Evolutionary conservation across 2,888 invertebrate species (phyloP).

Genomic region (Ornithoptera priamus): DNA sequence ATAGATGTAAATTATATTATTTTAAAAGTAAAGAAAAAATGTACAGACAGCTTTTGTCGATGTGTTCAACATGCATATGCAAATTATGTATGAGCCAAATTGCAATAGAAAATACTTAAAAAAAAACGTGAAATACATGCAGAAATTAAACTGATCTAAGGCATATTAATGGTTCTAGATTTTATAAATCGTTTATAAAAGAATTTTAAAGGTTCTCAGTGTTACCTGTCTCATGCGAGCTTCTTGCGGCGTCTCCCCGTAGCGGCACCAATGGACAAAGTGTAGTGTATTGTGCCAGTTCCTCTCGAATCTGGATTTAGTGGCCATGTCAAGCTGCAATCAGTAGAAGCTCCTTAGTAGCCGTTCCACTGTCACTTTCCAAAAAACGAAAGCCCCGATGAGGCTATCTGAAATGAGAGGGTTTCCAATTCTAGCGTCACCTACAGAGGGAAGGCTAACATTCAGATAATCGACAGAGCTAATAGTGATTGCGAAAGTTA

Average conservation of each 20-base stretch:
- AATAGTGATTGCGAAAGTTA: slow-evolving; percentile 5
- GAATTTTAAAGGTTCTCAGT: not conserved
- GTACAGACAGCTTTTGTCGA: slow-evolving; percentile 49
- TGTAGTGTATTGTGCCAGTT: slow-evolving; percentile 85
- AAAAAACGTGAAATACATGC: slow-evolving; percentile 32
- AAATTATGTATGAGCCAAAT: slow-evolving; percentile 41
- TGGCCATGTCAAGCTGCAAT: slow-evolving; percentile 80
- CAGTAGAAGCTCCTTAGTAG: slow-evolving; percentile 79
- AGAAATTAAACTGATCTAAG: slow-evolving; percentile 1
- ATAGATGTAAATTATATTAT: not conserved
- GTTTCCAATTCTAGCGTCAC: slow-evolving; percentile 76
- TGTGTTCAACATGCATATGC: slow-evolving; percentile 44
- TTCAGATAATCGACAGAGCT: slow-evolving; percentile 33
- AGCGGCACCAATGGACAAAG: slow-evolving; percentile 86
- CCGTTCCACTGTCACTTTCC: slow-evolving; percentile 67
- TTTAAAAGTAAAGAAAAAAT: slow-evolving; percentile 29
- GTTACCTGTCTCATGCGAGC: slow-evolving; percentile 85
- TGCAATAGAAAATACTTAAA: slow-evolving; percentile 49
- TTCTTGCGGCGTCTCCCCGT: slow-evolving; percentile 84
- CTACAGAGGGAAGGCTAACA: slow-evolving; percentile 37
- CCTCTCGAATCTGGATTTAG: slow-evolving; percentile 79
- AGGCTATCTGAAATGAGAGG: slow-evolving; percentile 78
- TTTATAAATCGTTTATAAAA: not conserved
- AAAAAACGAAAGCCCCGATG: slow-evolving; percentile 69
- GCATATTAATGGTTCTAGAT: slow-evolving; percentile 41